Evolutionary conservation across 64 coral and sea anemone genomes (phyloP).

Genomic region (Montipora capricornis): DNA sequence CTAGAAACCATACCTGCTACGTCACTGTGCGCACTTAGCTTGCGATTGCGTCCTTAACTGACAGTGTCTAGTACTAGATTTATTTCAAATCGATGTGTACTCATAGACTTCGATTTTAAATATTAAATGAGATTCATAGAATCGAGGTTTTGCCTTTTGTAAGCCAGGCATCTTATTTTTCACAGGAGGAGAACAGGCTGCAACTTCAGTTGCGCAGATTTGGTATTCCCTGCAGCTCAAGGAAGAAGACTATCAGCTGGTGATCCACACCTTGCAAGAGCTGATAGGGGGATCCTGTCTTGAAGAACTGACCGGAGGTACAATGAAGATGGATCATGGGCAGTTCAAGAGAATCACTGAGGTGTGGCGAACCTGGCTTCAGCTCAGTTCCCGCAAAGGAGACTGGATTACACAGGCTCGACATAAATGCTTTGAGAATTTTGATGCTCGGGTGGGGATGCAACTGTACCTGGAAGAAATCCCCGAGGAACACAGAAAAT

Average conservation of each 20-base stretch:
- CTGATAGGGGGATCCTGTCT: conserved; percentile 29
- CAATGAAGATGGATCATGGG: conserved; percentile 20
- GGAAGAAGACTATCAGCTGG: conserved; percentile 23
- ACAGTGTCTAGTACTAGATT: too few relatives aligned
- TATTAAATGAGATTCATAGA: too few relatives aligned
- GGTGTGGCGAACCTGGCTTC: conserved; percentile 47
- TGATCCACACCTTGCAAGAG: conserved; percentile 12
- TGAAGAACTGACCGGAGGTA: conserved; percentile 25
- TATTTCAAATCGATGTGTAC: too few relatives aligned
- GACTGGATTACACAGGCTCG: conserved; percentile 19
- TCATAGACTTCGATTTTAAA: too few relatives aligned
- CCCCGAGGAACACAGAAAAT: conserved; percentile 40
- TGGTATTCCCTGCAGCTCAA: conserved; percentile 70
- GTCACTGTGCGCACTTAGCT: too few relatives aligned
- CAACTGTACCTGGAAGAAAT: conserved; percentile 40
- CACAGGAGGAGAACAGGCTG: conserved; percentile 41
- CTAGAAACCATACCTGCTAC: too few relatives aligned
- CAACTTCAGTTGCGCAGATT: conserved; percentile 61
- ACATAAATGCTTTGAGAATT: background rate
- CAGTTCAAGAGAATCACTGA: background rate
- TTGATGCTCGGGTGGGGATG: background rate
- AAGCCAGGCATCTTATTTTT: background rate
- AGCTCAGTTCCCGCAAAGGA: background rate
- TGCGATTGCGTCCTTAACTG: too few relatives aligned
- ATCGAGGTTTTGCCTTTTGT: too few relatives aligned